Evolutionary conservation across 2,113 vertebrate species (phyloP).

Genomic region (Charadrius vociferus): DNA sequence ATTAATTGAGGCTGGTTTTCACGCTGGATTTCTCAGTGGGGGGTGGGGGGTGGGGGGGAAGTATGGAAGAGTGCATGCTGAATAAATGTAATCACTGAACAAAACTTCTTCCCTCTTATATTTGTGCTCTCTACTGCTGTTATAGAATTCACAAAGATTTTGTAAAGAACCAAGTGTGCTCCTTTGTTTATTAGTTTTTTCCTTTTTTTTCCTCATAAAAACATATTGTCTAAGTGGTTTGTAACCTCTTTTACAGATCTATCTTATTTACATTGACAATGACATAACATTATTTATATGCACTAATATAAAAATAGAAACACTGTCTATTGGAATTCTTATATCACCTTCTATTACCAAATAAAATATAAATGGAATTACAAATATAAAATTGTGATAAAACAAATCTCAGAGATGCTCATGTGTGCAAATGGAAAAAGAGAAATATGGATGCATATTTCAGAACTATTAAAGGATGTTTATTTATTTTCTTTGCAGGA

Average conservation of each 20-base stretch:
- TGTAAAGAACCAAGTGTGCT: not conserved
- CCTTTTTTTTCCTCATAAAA: not conserved
- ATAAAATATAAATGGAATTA: not conserved
- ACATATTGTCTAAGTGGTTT: not conserved
- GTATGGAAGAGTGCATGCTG: not conserved
- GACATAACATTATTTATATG: not conserved
- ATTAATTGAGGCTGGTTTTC: not conserved
- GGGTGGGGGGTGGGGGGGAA: fast-evolving
- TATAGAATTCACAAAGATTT: not conserved
- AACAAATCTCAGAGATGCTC: not conserved
- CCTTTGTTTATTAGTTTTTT: not conserved
- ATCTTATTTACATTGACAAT: not conserved
- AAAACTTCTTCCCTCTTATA: not conserved
- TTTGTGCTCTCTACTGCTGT: not conserved
- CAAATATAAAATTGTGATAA: not conserved
- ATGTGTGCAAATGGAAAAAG: not conserved
- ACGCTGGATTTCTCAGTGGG: too few species aligned
- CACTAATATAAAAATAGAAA: not conserved
- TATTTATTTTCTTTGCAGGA: not conserved
- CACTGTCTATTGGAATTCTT: not conserved
- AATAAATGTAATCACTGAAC: not conserved
- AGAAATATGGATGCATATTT: not conserved
- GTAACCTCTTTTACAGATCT: not conserved
- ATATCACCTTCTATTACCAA: not conserved
- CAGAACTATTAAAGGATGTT: not conserved